Conservation (phyloP, 1,140 invertebrate genomes). For the Camponotus vicinus region DNA sequence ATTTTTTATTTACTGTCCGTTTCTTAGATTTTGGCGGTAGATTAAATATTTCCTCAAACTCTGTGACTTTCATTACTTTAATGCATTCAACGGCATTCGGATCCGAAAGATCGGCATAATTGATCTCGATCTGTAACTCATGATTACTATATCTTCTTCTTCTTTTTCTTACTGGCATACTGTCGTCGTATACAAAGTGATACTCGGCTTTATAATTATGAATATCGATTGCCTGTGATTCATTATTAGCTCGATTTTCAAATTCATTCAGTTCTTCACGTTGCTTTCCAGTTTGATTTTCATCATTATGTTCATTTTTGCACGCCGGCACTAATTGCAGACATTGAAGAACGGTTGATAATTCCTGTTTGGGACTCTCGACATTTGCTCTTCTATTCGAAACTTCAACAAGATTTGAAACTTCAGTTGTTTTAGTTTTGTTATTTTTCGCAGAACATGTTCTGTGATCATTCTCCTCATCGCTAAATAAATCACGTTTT, state of each 20-base stretch:
- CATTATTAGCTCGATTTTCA: background rate
- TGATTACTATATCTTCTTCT: slow-evolving; percentile 75
- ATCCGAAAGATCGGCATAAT: slow-evolving; percentile 66
- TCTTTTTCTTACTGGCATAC: slow-evolving; percentile 70
- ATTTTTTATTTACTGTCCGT: slow-evolving; percentile 62
- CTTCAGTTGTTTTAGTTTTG: slow-evolving; percentile 50
- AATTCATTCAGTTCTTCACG: slow-evolving; percentile 10
- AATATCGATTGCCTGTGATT: background rate
- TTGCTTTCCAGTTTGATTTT: slow-evolving; percentile 5
- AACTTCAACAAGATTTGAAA: background rate
- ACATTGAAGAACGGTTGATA: slow-evolving; percentile 80
- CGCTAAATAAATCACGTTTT: slow-evolving; percentile 83
- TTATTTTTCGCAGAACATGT: slow-evolving; percentile 49
- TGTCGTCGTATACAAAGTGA: slow-evolving; percentile 80
- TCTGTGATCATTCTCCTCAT: slow-evolving; percentile 81
- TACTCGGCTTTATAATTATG: slow-evolving; percentile 59
- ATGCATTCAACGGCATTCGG: slow-evolving; percentile 64
- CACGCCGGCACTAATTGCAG: slow-evolving; percentile 81
- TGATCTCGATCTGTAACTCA: slow-evolving; percentile 74
- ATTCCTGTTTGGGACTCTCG: slow-evolving; percentile 66
- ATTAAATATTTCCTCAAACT: slow-evolving; percentile 80
- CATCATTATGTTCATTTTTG: slow-evolving; percentile 72
- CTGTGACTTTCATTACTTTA: slow-evolving; percentile 69
- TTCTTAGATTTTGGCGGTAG: slow-evolving; percentile 73
- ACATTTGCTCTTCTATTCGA: background rate